phyloP scores from a whole-genome alignment of 2,888 invertebrate genomes.

The Pogonocherus hispidulus region DNA sequence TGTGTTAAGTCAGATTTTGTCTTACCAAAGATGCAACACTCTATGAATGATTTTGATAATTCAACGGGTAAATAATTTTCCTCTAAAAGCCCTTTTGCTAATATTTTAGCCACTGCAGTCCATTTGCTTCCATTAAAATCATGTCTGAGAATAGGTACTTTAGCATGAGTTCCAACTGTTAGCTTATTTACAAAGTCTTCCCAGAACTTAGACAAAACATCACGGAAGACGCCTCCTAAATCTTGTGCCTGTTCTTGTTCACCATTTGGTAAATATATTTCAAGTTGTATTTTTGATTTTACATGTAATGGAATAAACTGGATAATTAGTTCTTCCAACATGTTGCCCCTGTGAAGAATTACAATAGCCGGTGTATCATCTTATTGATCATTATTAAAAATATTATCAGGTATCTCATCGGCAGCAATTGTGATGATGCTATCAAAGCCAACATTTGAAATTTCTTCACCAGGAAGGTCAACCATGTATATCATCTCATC shows the following conservation, averaged over 20 bases:
- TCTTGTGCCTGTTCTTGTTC: slow-evolving; percentile 33
- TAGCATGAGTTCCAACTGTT: slow-evolving; percentile 34
- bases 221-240: slow-evolving; percentile 31
- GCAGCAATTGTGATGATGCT: too few relatives aligned
- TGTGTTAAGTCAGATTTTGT: neutral
- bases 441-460: too few relatives aligned
- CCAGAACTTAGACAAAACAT: slow-evolving; percentile 38
- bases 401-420: too few relatives aligned
- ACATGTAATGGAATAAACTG: slow-evolving; percentile 20
- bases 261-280: slow-evolving; percentile 32
- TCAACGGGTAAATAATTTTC: slow-evolving; percentile 22
- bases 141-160: slow-evolving; percentile 32
- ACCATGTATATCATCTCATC: too few relatives aligned
- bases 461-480: too few relatives aligned
- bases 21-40: slow-evolving; percentile 8
- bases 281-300: too few relatives aligned
- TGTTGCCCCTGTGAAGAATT: slow-evolving; percentile 14
- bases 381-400: too few relatives aligned
- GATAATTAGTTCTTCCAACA: slow-evolving; percentile 12
- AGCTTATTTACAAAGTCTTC: slow-evolving; percentile 22
- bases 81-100: slow-evolving; percentile 8
- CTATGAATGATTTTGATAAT: slow-evolving; percentile 7
- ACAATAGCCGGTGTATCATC: too few relatives aligned
- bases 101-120: slow-evolving; percentile 28
- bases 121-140: slow-evolving; percentile 34